A percentile compares a stretch with the other conserved stretches of the same genome.
phyloP scores from a whole-genome alignment of 2,797 vertebrate species.

The Manis pentadactyla region DNA sequence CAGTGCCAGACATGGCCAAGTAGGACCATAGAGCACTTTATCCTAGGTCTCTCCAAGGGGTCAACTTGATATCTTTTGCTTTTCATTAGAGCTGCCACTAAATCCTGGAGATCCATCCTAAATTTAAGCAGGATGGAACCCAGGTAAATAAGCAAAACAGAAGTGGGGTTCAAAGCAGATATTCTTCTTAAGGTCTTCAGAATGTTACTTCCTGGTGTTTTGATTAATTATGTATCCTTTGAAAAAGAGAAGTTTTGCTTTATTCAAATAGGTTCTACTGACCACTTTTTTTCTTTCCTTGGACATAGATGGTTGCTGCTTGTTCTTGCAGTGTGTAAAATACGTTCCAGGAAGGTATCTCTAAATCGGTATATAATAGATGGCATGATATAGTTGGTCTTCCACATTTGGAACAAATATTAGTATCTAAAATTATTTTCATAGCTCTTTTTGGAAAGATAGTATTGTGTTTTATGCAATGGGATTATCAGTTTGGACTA shows the following conservation, averaged over 20 bases:
- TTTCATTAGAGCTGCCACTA: background rate
- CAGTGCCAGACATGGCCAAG: background rate
- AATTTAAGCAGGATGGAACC: background rate
- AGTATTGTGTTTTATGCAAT: background rate
- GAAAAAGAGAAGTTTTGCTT: background rate
- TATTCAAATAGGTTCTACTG: background rate
- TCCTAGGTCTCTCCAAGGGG: background rate
- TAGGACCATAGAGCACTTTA: background rate
- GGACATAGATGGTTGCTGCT: background rate
- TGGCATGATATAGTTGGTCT: background rate
- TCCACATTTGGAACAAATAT: constrained; percentile 17
- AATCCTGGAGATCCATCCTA: background rate
- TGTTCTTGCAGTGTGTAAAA: background rate
- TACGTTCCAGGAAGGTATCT: background rate
- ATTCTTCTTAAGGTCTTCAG: background rate
- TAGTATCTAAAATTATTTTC: background rate
- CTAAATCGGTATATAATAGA: background rate
- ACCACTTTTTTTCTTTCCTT: background rate
- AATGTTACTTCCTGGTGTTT: background rate
- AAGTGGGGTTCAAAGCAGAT: background rate
- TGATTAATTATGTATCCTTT: background rate
- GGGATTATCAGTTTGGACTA: background rate
- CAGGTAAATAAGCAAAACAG: background rate
- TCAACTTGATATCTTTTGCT: background rate
- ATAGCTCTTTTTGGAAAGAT: background rate